Percentiles rank a stretch among this genome's conserved stretches.
These are phyloP conservation scores for Nyctereutes procyonoides DNA, from an alignment of 2,113 vertebrate genomes.

Conservation along the genomic window DNA sequence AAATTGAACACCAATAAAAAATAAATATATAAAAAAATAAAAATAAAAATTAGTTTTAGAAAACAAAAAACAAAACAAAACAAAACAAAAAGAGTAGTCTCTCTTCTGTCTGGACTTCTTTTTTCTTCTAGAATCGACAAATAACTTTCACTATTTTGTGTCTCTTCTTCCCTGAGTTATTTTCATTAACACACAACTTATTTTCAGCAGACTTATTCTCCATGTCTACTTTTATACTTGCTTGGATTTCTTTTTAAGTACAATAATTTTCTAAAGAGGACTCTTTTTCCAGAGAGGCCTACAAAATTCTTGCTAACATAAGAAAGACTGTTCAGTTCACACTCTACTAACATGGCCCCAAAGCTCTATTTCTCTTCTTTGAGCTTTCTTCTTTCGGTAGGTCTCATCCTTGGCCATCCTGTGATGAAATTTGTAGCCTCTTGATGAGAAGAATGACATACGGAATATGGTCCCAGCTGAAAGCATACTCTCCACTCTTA, in stretches of 20 bases:
- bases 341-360: background rate
- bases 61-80: too few relatives aligned
- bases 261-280: background rate
- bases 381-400: background rate
- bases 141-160: background rate
- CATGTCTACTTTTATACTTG: background rate
- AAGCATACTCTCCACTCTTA: background rate
- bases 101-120: background rate
- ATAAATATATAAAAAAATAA: too few relatives aligned
- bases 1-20: too few relatives aligned
- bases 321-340: background rate
- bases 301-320: background rate
- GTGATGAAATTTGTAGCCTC: background rate
- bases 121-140: background rate
- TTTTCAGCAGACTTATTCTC: background rate
- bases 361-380: background rate
- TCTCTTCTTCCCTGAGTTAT: background rate
- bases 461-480: background rate
- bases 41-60: too few relatives aligned
- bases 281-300: background rate
- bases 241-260: conserved; percentile 18
- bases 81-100: background rate
- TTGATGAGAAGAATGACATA: background rate
- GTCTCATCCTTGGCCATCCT: background rate
- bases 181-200: background rate